A percentile compares a stretch with the other conserved stretches of the same genome.
Evolutionary conservation across 2,888 invertebrate species (phyloP).

Genomic region (Diarsia mendica): DNA sequence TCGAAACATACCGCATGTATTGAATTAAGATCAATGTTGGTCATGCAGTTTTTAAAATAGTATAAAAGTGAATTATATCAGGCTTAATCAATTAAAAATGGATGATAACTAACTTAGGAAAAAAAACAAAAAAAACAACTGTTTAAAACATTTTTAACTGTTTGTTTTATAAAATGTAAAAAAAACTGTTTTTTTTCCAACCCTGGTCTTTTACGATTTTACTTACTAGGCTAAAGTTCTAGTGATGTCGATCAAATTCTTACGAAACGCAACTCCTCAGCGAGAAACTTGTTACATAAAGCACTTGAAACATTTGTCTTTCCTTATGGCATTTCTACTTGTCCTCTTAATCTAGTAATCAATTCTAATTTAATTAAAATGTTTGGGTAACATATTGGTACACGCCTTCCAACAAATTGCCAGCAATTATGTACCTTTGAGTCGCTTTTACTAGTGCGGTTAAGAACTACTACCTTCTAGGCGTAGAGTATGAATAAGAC

Average conservation of each 20-base stretch:
- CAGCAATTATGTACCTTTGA: constrained; percentile 38
- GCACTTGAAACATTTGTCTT: constrained; percentile 20
- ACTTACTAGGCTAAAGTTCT: background rate
- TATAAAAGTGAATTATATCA: no score
- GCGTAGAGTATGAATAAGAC: constrained; percentile 15
- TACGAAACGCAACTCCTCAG: constrained; percentile 22
- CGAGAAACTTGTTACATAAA: constrained; percentile 31
- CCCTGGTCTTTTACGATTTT: background rate
- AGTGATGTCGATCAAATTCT: constrained; percentile 22
- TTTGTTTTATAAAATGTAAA: no score
- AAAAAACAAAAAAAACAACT: no score
- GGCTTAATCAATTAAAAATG: no score
- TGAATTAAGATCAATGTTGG: no score
- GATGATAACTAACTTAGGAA: no score
- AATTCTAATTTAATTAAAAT: constrained; percentile 58
- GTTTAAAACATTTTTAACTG: no score
- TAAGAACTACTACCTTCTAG: background rate
- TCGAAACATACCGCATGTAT: no score
- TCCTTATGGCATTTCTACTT: constrained; percentile 32
- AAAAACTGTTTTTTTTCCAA: no score
- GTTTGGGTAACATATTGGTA: constrained; percentile 41
- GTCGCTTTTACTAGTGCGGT: constrained; percentile 20
- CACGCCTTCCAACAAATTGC: constrained; percentile 59
- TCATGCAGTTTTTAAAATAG: no score
- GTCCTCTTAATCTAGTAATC: constrained; percentile 37